Conservation (phyloP, 2,797 vertebrate species). For the Helostoma temminkii region DNA sequence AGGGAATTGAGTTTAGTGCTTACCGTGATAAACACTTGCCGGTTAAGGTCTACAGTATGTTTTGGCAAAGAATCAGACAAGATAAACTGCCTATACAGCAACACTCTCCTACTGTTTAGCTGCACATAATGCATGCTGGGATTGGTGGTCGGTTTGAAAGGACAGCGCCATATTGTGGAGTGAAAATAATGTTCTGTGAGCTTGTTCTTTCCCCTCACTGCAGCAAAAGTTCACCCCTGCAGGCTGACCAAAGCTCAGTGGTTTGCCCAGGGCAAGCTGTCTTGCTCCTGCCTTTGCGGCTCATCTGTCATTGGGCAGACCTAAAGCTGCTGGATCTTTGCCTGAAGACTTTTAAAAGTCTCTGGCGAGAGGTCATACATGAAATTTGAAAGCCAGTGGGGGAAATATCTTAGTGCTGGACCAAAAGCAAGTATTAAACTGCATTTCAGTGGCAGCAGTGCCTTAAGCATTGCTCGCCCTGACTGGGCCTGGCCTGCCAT, state of each 20-base stretch:
- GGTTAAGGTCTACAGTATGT: conserved; percentile 17
- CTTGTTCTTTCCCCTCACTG: conserved; percentile 54
- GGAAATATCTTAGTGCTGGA: conserved; percentile 74
- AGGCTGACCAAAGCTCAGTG: conserved; percentile 79
- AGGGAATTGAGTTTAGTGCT: conserved; percentile 7
- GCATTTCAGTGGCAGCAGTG: conserved; percentile 71
- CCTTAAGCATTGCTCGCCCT: conserved; percentile 59
- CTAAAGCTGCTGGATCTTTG: conserved; percentile 80
- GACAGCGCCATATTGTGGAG: conserved; percentile 60
- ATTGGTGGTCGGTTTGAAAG: conserved; percentile 55
- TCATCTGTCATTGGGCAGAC: conserved; percentile 85
- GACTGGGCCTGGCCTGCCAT: conserved; percentile 57
- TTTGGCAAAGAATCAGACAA: conserved; percentile 41
- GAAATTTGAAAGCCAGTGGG: conserved; percentile 83
- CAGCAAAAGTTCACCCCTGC: conserved; percentile 74
- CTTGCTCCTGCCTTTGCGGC: conserved; percentile 79
- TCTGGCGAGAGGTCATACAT: conserved; percentile 84
- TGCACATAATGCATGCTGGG: conserved; percentile 52
- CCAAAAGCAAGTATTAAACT: conserved; percentile 79
- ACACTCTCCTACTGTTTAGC: conserved; percentile 54
- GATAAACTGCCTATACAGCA: conserved; percentile 46
- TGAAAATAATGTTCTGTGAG: conserved; percentile 62
- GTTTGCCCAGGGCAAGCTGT: conserved; percentile 81
- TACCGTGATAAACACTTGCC: conserved; percentile 21
- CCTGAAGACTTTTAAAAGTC: conserved; percentile 85